These are phyloP conservation scores for Sphenodon punctatus DNA, from an alignment of 2,797 vertebrate species.

Conservation along the genomic window DNA sequence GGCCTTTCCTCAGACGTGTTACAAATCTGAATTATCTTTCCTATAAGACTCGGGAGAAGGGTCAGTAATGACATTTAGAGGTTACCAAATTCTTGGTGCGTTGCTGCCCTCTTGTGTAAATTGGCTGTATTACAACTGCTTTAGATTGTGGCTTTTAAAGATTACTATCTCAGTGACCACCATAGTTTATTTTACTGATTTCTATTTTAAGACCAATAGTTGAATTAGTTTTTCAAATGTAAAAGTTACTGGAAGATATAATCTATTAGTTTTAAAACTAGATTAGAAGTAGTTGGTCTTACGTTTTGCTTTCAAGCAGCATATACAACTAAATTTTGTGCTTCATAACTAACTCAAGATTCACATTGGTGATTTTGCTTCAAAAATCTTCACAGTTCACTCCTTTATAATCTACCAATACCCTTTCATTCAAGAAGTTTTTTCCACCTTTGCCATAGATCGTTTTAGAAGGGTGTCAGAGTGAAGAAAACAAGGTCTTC, in stretches of 20 bases:
- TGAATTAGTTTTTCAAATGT: neutral
- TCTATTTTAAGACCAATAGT: no score
- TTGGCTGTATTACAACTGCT: constrained; percentile 25
- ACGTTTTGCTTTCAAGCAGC: no score
- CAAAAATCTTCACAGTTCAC: no score
- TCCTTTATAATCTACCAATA: no score
- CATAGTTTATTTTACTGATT: neutral
- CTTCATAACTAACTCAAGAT: neutral
- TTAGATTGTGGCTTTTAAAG: neutral
- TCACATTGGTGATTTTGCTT: neutral
- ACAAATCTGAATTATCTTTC: neutral
- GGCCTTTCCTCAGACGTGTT: no score
- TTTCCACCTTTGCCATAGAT: neutral
- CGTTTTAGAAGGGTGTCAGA: neutral
- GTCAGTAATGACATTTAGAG: neutral
- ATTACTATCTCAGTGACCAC: neutral
- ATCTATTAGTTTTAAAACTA: neutral
- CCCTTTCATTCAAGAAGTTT: no score
- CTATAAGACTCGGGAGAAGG: neutral
- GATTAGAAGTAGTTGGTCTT: neutral
- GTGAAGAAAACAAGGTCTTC: neutral
- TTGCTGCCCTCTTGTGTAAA: constrained; percentile 66
- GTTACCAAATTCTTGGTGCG: neutral
- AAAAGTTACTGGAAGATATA: neutral
- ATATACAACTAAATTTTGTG: neutral